phyloP scores from a whole-genome alignment of 2,113 vertebrate species.

The Prochilodus magdalenae region DNA sequence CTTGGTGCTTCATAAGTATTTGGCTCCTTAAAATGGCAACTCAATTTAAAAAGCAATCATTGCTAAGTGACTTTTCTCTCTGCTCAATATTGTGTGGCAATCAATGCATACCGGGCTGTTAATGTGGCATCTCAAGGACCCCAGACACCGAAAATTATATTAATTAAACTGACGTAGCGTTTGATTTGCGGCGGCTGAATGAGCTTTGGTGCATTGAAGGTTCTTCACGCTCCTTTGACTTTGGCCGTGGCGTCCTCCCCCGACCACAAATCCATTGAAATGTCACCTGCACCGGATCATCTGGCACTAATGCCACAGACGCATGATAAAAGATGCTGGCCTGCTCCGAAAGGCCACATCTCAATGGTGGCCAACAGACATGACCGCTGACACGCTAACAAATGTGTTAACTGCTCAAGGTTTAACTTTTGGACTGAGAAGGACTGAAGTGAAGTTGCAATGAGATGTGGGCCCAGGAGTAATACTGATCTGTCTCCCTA shows the following conservation, averaged over 20 bases:
- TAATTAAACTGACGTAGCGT: constrained; percentile 77
- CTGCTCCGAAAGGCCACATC: constrained; percentile 31
- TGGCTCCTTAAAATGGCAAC: constrained; percentile 82
- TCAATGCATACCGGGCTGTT: constrained; percentile 74
- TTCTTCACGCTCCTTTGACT: constrained; percentile 26
- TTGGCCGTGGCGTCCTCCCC: not conserved
- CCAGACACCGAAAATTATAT: constrained; percentile 72
- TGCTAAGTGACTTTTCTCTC: constrained; percentile 78
- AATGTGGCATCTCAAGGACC: constrained; percentile 72
- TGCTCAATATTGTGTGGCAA: constrained; percentile 75
- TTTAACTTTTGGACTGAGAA: constrained; percentile 20
- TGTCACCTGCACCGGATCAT: constrained; percentile 48
- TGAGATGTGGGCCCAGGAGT: not conserved
- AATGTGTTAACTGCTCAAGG: constrained; percentile 42
- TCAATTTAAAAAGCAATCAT: constrained; percentile 84
- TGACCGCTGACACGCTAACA: constrained; percentile 15
- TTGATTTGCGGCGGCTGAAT: constrained; percentile 58
- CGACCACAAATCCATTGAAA: constrained; percentile 36
- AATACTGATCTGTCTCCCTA: not conserved
- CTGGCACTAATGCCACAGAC: constrained; percentile 18
- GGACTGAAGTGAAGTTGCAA: constrained; percentile 18
- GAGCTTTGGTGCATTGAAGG: constrained; percentile 7
- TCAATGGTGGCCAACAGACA: constrained; percentile 21
- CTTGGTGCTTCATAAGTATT: constrained; percentile 80
- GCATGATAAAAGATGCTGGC: constrained; percentile 14